Conservation (phyloP, 2,888 invertebrate species). For the Ornithoptera priamus region DNA sequence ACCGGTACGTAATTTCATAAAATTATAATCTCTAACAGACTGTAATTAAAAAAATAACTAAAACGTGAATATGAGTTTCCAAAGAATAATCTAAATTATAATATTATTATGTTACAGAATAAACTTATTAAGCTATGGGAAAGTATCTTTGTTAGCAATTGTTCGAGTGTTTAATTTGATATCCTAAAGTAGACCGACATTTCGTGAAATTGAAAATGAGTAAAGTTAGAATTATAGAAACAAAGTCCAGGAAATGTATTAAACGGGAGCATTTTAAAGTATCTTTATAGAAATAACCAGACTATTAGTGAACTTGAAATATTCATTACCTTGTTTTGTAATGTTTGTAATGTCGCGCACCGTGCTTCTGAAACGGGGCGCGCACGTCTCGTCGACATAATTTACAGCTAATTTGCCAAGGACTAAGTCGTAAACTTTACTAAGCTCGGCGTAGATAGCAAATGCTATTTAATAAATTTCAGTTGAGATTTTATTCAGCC, state of each 20-base stretch:
- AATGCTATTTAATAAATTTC: background rate
- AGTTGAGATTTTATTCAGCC: too few relatives aligned
- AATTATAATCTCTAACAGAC: background rate
- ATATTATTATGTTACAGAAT: background rate
- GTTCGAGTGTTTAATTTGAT: background rate
- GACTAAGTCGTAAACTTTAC: conserved; percentile 5
- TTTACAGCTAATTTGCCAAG: conserved; percentile 19
- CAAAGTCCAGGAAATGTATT: background rate
- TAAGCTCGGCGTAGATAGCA: background rate
- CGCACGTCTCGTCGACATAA: conserved; percentile 14
- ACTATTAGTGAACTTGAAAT: background rate
- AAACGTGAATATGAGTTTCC: too few relatives aligned
- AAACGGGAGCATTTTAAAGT: background rate
- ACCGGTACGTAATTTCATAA: background rate
- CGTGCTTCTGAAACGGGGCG: conserved; percentile 4
- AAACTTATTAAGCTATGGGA: background rate
- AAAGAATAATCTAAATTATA: too few relatives aligned
- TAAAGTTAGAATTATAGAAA: background rate
- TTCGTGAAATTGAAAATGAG: background rate
- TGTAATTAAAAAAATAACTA: background rate
- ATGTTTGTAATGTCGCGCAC: background rate
- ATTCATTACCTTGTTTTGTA: background rate
- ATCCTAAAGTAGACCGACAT: background rate
- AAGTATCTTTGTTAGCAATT: background rate
- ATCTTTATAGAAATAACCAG: background rate